Evolutionary conservation across 2,113 vertebrate genomes (phyloP).

Genomic region (Gadus macrocephalus): DNA sequence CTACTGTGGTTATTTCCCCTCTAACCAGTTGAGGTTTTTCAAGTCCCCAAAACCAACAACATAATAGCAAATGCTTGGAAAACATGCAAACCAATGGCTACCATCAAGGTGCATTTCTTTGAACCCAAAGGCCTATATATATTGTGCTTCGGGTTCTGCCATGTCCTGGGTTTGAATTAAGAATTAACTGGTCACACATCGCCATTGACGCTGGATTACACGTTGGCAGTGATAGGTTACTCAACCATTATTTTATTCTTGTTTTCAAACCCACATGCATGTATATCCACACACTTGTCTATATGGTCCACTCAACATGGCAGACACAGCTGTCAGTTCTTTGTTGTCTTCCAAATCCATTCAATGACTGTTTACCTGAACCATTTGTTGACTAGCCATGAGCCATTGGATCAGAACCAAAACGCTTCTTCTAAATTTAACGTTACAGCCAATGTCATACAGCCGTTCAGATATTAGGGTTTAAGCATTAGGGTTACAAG

Average conservation of each 20-base stretch:
- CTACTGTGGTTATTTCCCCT: slow-evolving; percentile 52
- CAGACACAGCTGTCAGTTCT: slow-evolving; percentile 1
- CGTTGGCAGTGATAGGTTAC: neutral
- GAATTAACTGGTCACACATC: too few relatives aligned
- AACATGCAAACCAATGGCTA: slow-evolving; percentile 22
- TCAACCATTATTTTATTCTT: neutral
- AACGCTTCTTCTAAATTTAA: too few relatives aligned
- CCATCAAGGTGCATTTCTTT: slow-evolving; percentile 26
- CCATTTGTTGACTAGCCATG: too few relatives aligned
- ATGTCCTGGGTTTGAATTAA: too few relatives aligned
- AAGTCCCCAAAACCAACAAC: slow-evolving; percentile 52
- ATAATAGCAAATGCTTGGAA: neutral
- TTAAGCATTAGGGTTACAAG: too few relatives aligned
- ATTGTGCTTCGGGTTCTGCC: too few relatives aligned
- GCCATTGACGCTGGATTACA: too few relatives aligned
- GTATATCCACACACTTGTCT: slow-evolving; percentile 3
- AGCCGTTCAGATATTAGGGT: too few relatives aligned
- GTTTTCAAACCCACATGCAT: neutral
- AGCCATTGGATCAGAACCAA: too few relatives aligned
- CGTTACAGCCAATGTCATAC: too few relatives aligned
- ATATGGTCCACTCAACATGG: slow-evolving; percentile 37
- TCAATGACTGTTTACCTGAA: neutral
- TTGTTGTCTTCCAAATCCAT: neutral
- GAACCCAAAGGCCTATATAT: slow-evolving; percentile 19
- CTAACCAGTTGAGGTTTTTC: slow-evolving; percentile 57